Evolutionary conservation across 2,797 vertebrate species (phyloP).

Genomic region (Moxostoma hubbsi): DNA sequence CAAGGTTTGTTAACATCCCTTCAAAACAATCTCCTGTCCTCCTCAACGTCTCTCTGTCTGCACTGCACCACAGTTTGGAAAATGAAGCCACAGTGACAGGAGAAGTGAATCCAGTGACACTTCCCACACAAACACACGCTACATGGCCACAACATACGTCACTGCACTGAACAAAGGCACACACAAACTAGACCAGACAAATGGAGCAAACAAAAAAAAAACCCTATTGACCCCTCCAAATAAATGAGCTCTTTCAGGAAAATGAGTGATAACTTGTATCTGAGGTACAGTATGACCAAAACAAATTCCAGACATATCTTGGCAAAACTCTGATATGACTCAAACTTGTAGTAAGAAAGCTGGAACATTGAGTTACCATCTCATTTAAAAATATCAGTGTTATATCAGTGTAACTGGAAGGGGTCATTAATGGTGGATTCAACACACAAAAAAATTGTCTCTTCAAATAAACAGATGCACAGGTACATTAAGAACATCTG

Average conservation of each 20-base stretch:
- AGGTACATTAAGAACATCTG: no score
- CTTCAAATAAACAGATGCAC: no score
- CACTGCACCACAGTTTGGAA: constrained; percentile 9
- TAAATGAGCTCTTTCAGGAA: no score
- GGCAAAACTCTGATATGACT: constrained; percentile 36
- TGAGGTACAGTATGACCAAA: background rate
- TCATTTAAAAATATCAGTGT: constrained; percentile 21
- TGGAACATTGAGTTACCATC: background rate
- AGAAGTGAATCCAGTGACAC: constrained; percentile 46
- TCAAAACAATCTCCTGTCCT: constrained; percentile 27
- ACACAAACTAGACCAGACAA: constrained; percentile 20
- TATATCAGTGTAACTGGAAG: background rate
- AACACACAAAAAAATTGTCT: background rate
- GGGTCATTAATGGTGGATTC: constrained; percentile 9
- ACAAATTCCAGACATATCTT: constrained; percentile 10
- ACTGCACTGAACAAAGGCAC: constrained; percentile 31
- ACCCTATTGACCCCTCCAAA: background rate
- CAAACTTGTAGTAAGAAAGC: background rate
- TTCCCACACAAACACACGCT: constrained; percentile 44
- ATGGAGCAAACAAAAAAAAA: constrained; percentile 36
- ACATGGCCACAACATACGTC: constrained; percentile 44
- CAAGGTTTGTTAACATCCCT: constrained; percentile 31
- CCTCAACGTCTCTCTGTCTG: constrained; percentile 4
- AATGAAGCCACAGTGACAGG: constrained; percentile 32
- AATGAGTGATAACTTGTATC: background rate